Base-by-base conservation (phyloP, 2,888 invertebrate genomes). In the Altica lythri region DNA sequence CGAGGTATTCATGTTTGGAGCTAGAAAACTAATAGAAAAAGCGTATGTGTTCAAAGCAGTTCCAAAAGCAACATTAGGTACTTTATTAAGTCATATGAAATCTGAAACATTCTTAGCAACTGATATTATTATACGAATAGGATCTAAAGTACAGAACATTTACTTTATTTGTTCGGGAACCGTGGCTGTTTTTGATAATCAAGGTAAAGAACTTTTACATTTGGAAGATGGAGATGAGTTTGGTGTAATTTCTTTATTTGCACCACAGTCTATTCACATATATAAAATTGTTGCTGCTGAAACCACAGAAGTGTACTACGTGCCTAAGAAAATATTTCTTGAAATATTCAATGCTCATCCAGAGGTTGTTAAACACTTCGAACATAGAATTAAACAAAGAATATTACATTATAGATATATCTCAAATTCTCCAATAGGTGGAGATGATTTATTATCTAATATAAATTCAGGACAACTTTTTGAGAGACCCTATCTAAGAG, bases 211-310 rank as follows among this genome's bases (percentile, higher is more conserved):
- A 77, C 79, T 77, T 17, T 70, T 67, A 18, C 79, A 79, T 61
- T 63, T 81, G 5, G 77, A 81, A 61, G 83, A 84, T 55, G 83
- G 83, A 0, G 80, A 74, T 19, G 68, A 74, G 57, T 77, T 80
- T 57, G 80, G 80, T 0, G 74, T 75, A 4, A 12, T 55, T 58
- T 68, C 4, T 65, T 69, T 27, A 50, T 75, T 2, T 17, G 59
- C 2, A 51, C 57, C n/a, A 45, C 59, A 1, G 44, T 57, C 2
- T 43, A 55, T 2, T 45, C 45, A 22, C 58, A 64, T 3, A 46
- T 64, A 54, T 25, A 59, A 47, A 1, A 47, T 42, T 14, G 52
- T 69, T 1, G 73, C 74, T 4, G 62, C 70, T 2, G 75, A 75
- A 63, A 69, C 68, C 10, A 71, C 72, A 3, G 73, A 74, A 48